Percentiles rank a stretch among this genome's conserved stretches.
phyloP scores from a whole-genome alignment of 2,113 vertebrate genomes.

The Rattus rattus region DNA sequence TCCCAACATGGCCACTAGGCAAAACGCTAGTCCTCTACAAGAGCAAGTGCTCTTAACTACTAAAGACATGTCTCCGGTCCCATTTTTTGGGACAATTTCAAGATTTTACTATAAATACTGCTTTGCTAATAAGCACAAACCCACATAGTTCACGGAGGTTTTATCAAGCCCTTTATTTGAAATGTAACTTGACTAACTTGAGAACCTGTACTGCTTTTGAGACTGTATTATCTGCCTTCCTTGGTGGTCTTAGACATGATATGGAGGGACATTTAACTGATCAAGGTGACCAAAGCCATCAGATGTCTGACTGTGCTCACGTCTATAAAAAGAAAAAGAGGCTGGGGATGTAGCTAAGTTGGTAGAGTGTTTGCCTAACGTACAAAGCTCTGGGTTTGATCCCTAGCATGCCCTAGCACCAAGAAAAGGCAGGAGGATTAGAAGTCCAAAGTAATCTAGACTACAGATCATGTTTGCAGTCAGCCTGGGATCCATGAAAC shows the following conservation, averaged over 20 bases:
- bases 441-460: neutral
- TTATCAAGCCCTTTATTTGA: constrained; percentile 48
- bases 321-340: constrained; percentile 2
- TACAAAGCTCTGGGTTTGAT: neutral
- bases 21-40: neutral
- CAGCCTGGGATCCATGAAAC: neutral
- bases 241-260: neutral
- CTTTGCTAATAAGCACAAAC: constrained; percentile 48
- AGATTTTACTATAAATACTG: constrained; percentile 41
- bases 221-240: neutral
- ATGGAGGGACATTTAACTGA: neutral
- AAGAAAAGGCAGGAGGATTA: neutral
- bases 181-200: neutral
- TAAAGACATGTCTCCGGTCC: neutral
- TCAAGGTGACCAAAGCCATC: neutral
- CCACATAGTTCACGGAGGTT: neutral
- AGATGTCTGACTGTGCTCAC: neutral
- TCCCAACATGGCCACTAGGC: neutral
- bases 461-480: neutral
- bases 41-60: neutral
- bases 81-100: neutral
- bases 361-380: neutral
- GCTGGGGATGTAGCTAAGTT: neutral
- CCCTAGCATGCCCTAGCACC: neutral
- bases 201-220: neutral